Base-by-base conservation (phyloP, 2,797 vertebrate genomes). In the Astyanax mexicanus region DNA sequence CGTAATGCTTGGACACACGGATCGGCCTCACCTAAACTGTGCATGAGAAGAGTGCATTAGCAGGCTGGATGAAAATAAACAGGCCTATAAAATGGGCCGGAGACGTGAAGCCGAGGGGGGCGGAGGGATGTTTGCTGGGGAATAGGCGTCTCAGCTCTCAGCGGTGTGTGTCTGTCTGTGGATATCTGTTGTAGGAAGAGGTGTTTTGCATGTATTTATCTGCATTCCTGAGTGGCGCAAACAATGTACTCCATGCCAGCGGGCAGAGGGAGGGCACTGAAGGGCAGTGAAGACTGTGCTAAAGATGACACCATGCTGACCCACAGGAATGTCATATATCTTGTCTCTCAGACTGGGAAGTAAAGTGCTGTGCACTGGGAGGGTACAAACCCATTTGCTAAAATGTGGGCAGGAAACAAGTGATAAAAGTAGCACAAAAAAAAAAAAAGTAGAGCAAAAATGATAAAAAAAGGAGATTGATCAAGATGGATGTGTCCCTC, bases 1-100 rank as follows among this genome's bases (percentile, higher is more conserved):
- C 21, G 66, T 67, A 80, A 79, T 58, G 72, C 80, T 70, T 83
- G 77, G 81, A 81, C 84, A 82, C 77, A 77, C 80, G 44, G 79
- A 77, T 82, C 40, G 80, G 85, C 77, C 72, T 80, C 86, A 83
- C 78, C 58, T 76, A 83, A 61, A 1, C 81, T 87, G 84, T 87
- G 85, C 84, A 85, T 76, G 69, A 81, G 84, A 79, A 52, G 85
- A 80, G 84, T 83, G 84, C 84, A 88, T 60, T 81, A 87, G 66
- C 70, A 76, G 78, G 80, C 84, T 84, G 80, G 64, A 84, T 76
- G 83, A 79, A 64, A 6, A 87, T 85, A 87, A 89, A 88, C 77
- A 87, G 83, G 75, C 77, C 83, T 57, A 85, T 92, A 91, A 92
- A 91, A 90, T 61, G 72, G 49, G 37, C 0, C 0, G 44, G 66